These are phyloP conservation scores for Hippoglossus hippoglossus DNA, from an alignment of 2,797 vertebrate genomes.

Conservation along the genomic window DNA sequence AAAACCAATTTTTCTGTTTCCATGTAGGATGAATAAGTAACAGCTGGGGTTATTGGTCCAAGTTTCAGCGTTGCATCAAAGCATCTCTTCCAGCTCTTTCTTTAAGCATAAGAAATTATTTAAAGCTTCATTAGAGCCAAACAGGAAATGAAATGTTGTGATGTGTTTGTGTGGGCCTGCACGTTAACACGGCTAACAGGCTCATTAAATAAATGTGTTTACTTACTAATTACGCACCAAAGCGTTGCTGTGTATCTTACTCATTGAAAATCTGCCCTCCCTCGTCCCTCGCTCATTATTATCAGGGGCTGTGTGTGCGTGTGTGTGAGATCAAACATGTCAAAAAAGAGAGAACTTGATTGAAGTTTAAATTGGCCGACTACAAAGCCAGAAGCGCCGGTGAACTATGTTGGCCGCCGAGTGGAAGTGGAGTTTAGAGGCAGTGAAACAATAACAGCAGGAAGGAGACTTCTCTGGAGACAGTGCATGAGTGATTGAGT, in stretches of 20 bases:
- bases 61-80: background rate
- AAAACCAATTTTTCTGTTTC: background rate
- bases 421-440: slow-evolving; percentile 15
- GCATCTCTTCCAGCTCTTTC: background rate
- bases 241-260: slow-evolving; percentile 33
- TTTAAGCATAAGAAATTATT: slow-evolving; percentile 28
- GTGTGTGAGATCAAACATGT: slow-evolving; percentile 16
- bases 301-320: background rate
- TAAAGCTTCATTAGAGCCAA: slow-evolving; percentile 47
- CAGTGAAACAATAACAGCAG: background rate
- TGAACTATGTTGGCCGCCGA: background rate
- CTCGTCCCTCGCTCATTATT: slow-evolving; percentile 33
- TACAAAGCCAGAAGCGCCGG: slow-evolving; percentile 36
- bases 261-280: slow-evolving; percentile 40
- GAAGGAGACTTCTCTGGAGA: background rate
- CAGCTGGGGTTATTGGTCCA: background rate
- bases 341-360: slow-evolving; percentile 36
- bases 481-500: slow-evolving; percentile 27
- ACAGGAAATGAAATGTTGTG: slow-evolving; percentile 49
- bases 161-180: slow-evolving; percentile 41
- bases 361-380: slow-evolving; percentile 61
- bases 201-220: slow-evolving; percentile 77
- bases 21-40: background rate
- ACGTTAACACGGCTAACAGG: slow-evolving; percentile 58
- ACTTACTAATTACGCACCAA: slow-evolving; percentile 61